These are phyloP conservation scores for Ectemnius continuus DNA, from an alignment of 2,888 invertebrate species.

Conservation along the genomic window DNA sequence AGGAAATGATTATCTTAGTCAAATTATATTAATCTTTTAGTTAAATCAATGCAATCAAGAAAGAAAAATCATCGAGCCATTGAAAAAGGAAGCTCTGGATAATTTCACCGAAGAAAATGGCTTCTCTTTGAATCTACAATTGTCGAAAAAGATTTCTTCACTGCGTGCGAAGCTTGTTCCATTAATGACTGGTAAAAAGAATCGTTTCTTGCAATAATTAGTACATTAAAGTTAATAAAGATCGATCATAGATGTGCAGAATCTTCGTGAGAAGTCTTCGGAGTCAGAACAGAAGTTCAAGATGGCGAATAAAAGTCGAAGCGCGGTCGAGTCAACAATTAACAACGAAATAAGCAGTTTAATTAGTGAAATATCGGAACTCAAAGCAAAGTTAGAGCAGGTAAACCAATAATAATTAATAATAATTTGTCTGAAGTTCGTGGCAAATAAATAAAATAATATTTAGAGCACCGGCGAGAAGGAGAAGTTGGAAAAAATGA, in stretches of 20 bases:
- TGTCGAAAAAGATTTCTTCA: slow-evolving; percentile 57
- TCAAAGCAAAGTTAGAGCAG: slow-evolving; percentile 79
- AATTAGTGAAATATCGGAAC: slow-evolving; percentile 55
- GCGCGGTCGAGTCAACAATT: slow-evolving; percentile 80
- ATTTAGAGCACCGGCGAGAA: slow-evolving; percentile 57
- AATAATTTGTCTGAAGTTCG: not conserved
- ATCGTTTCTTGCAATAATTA: not conserved
- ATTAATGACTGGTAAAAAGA: slow-evolving; percentile 63
- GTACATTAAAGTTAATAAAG: not conserved
- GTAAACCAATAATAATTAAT: slow-evolving; percentile 71
- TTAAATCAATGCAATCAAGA: slow-evolving; percentile 30
- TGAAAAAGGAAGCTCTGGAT: slow-evolving; percentile 46
- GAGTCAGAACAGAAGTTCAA: slow-evolving; percentile 84
- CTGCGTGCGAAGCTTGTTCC: slow-evolving; percentile 62
- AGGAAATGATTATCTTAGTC: not conserved
- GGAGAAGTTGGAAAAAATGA: slow-evolving; percentile 52
- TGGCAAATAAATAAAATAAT: not conserved
- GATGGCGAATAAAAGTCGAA: slow-evolving; percentile 79
- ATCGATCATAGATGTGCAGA: slow-evolving; percentile 79
- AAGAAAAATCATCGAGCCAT: slow-evolving; percentile 24
- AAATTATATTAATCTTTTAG: slow-evolving; percentile 21
- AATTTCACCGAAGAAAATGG: slow-evolving; percentile 65
- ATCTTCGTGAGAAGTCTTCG: slow-evolving; percentile 83
- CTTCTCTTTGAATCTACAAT: slow-evolving; percentile 59
- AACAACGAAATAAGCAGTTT: slow-evolving; percentile 80